Base-by-base conservation (phyloP, 2,888 invertebrate species). In the Rhingia rostrata region DNA sequence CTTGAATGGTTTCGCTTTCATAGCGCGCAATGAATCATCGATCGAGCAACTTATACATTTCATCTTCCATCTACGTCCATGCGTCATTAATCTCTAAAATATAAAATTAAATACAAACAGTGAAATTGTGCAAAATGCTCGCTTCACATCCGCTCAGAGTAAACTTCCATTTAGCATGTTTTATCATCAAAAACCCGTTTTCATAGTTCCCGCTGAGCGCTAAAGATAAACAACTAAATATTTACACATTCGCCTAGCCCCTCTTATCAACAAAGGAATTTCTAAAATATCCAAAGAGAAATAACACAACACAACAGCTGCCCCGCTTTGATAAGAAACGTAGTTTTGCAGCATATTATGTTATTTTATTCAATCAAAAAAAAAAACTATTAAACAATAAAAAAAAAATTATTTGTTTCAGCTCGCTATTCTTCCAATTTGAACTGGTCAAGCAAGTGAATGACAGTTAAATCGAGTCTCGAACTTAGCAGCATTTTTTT, bases 391-490 rank as follows among this genome's bases (percentile, higher is more conserved):
- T 0, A 0, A 45, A 6, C 5, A 7, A 10, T 30, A 32, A 39
- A 33, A 4, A 22, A 22, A 10, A 22, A 7, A 9, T 22, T 22
- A 10, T n/a, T 22, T 22, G 22, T 22, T 22, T 22, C 2, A 41
- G n/a, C 6, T 58, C 10, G 12, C 12, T 45, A n/a, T 4, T 4
- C 2, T 3, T 12, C 7, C 35, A 72, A 63, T 67, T 78, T 72
- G 45, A 78, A 66, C 54, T 78, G 54, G 72, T 73, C 64, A 63
- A 69, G 32, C 83, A 63, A 69, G 83, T 67, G 73, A 58, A 64
- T 83, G 83, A 79, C 83, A 83, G 83, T 83, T 83, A 54, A 83
- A 64, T 67, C 83, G 83, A 83, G 83, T 54, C 83, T 83, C 83
- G 79, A 74, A 69, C 2, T 9, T 2, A 35, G 37, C n/a, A 39